These are phyloP conservation scores for Ailuropoda melanoleuca DNA, from an alignment of 2,113 vertebrate species.

Conservation along the genomic window DNA sequence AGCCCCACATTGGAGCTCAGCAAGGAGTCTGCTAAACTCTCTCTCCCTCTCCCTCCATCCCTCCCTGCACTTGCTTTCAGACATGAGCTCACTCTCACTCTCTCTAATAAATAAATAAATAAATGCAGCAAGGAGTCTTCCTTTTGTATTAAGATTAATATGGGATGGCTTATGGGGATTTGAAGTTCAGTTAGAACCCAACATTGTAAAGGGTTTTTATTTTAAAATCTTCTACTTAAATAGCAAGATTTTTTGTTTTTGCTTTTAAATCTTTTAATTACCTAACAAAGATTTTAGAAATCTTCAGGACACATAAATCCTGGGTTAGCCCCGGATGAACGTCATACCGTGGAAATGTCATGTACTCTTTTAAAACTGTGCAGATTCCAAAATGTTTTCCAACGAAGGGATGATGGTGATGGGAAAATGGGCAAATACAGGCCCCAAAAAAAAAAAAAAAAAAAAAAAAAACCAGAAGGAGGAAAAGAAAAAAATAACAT, in stretches of 20 bases:
- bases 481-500: not conserved
- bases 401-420: not conserved
- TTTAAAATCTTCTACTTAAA: conserved; percentile 52
- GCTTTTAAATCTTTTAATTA: conserved; percentile 52
- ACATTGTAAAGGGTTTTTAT: not conserved
- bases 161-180: not conserved
- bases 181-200: not conserved
- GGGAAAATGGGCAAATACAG: conserved; percentile 8
- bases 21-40: not conserved
- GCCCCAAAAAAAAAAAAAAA: not conserved
- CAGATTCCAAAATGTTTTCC: conserved; percentile 37
- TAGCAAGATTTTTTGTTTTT: conserved; percentile 4
- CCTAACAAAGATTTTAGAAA: conserved; percentile 25
- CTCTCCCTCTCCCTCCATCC: not conserved
- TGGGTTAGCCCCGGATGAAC: not conserved
- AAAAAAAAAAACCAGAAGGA: not conserved
- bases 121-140: not conserved
- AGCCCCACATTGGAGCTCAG: not conserved
- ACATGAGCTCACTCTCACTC: not conserved
- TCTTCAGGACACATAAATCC: conserved; percentile 19
- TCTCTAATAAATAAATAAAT: not conserved
- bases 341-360: not conserved
- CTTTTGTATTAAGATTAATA: not conserved
- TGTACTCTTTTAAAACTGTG: conserved; percentile 14
- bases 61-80: not conserved